Conservation (phyloP, 2,113 vertebrate species). For the Pitta sordida region DNA sequence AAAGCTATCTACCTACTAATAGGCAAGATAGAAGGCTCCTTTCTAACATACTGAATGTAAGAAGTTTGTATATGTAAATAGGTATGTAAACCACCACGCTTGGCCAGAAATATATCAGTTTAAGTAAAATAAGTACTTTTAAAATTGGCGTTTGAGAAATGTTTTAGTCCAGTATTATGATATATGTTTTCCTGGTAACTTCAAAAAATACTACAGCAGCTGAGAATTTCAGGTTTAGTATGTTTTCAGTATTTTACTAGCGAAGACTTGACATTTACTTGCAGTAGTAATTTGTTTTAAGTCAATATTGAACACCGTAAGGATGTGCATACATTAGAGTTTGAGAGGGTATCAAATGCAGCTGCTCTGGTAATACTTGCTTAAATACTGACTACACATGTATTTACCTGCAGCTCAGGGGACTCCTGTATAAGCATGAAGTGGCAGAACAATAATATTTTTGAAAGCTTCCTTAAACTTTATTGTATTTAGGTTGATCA, state of each 20-base stretch:
- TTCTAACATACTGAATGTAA: background rate
- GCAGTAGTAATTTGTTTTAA: constrained; percentile 24
- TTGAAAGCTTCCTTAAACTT: background rate
- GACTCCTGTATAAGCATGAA: background rate
- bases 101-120: background rate
- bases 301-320: constrained; percentile 35
- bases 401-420: background rate
- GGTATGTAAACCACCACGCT: background rate
- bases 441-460: background rate
- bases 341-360: constrained; percentile 13
- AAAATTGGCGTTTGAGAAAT: background rate
- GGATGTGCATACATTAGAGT: constrained; percentile 1
- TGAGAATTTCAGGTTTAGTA: background rate
- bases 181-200: background rate
- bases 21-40: background rate
- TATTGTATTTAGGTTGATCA: background rate
- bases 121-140: background rate
- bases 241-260: background rate
- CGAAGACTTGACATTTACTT: constrained; percentile 30
- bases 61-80: background rate
- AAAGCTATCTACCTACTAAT: background rate
- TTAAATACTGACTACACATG: background rate
- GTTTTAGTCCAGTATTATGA: background rate
- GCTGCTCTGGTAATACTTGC: background rate
- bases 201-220: background rate